Evolutionary conservation across 2,113 vertebrate genomes (phyloP), one percentile per base, ranked within the genome.

Genomic region (Brachyhypopomus occidentalis): DNA sequence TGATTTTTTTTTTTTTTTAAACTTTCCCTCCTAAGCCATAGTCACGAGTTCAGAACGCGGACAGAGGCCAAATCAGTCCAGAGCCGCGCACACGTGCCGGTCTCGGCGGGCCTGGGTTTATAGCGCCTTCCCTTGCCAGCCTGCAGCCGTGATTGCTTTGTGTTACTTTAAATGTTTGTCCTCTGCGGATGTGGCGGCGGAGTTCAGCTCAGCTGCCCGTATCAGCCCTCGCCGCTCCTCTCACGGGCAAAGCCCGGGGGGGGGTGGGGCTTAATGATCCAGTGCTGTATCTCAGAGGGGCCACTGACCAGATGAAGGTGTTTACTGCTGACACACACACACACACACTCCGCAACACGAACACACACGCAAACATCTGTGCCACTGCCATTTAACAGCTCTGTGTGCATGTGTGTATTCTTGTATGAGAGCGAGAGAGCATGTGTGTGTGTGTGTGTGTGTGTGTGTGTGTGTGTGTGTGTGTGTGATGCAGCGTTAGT

Each of bases 151-250:
- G 80, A 91, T 88, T 86, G 85, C 87, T 88, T 90, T 90, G 86
- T 83, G 79, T 84, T 89, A 89, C 90, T 89, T 90, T 89, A 87
- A 88, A 88, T 86, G 84, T 85, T 90, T 87, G 88, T 88, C 86
- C 89, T 89, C 88, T 90, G 89, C 45, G 41, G 80, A 87, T 83
- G 80, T 76, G 72, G 58, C 58, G 27, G 34, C 64, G 71, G 36
- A 78, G 72, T 85, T 76, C 77, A 85, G 76, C 80, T 79, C 64
- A 34, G 77, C 77, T 73, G 34, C 72, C 77, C 67, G n/a, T 79
- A 82, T 82, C 64, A 85, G 79, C 82, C 80, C 79, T 72, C 76
- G 72, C 22, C 67, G 59, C 72, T 19, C 72, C 83, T 75, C 72
- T 75, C 80, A 72, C 63, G 20, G 66, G 66, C 60, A 80, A 76